Base-by-base conservation (phyloP, 2,797 vertebrate species). In the Coracias cyanogaster region DNA sequence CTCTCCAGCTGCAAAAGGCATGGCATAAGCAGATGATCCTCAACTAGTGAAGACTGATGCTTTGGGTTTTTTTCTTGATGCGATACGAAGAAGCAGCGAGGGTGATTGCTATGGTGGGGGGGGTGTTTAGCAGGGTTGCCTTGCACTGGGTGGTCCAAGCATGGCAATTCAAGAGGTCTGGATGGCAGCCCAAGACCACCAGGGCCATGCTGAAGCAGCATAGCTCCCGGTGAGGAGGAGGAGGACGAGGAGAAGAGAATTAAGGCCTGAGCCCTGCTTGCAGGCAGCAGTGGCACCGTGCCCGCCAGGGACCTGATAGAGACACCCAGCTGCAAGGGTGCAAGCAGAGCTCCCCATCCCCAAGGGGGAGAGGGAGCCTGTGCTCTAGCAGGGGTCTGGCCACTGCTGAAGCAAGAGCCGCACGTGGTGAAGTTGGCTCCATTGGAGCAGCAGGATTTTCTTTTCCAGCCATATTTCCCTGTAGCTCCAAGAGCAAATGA, bases 141-240 rank as follows among this genome's bases (percentile, higher is more conserved):
- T 60, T 2, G 1, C 29, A 45, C 19, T 15, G 1, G 1, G 0
- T 3, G 4, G 22, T 43, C 46, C 58, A 64, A 20, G 11, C 0
- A 1, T 31, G 24, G 31, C 15, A 70, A 8, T 67, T 60, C 48
- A 46, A 43, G 19, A 52, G 33, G 10, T 20, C 33, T 80, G 64
- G 29, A 35, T 48, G 49, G 74, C n/a, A 62, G 35, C 28, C 31
- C 54, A 48, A 48, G 49, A 16, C 39, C 0, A 1, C 37, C 3
- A 6, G 54, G 16, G 39, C 61, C 4, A 0, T 48, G n/a, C 39
- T 66, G 60, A 60, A 35, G 86, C 78, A 92, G 82, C 60, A 69
- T 80, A 71, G 7, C 31, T 76, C 17, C 33, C 3, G 0, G 11
- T 24, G 49, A 82, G 29, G 45, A 77, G 25, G 62, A 37, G 37